Base-by-base conservation (phyloP, 2,113 vertebrate genomes). In the Zapornia atra region DNA sequence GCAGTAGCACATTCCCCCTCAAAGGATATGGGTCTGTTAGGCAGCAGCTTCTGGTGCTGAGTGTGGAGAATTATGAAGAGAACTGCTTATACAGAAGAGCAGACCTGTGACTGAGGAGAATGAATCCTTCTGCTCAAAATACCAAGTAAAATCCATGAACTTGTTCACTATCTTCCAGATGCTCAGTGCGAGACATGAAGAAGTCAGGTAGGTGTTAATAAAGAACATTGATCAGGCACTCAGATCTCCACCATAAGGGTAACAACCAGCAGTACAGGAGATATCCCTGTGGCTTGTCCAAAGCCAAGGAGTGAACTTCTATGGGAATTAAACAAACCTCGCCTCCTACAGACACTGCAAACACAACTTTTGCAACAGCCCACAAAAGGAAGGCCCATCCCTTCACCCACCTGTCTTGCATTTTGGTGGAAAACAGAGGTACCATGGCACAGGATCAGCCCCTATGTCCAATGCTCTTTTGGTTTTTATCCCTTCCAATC, bases 401-500 rank as follows among this genome's bases (percentile, higher is more conserved):
- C n/a, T 50, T 50, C 73, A 34, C 51, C 78, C 36, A 4, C 63
- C 51, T 77, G 42, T 16, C n/a, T n/a, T 64, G 42, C 42, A 19
- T 34, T 80, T 42, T 69, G 34, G 42, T 51, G 59, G 26, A 76
- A 63, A 40, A 33, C 68, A 80, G 59, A 76, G 79, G 54, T 82
- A n/a, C 29, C 59, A 79, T 70, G 66, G 15, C 1, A 2, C 36
- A 88, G 40, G 53, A 48, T 70, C 79, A 88, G 70, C 33, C 18
- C 21, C 29, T 33, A 3, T 3, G 20, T 44, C 56, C 0, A 0
- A n/a, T 2, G 1, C 18, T 88, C 22, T 25, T 36, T 33, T 78
- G 29, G 0, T 70, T 92, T 82, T 70, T 15, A 65, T 61, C n/a
- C 5, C 0, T 65, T 85, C 26, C 63, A 72, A 59, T 34, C 65